Evolutionary conservation across 2,113 vertebrate species (phyloP).

Genomic region (Cichladusa arquata): DNA sequence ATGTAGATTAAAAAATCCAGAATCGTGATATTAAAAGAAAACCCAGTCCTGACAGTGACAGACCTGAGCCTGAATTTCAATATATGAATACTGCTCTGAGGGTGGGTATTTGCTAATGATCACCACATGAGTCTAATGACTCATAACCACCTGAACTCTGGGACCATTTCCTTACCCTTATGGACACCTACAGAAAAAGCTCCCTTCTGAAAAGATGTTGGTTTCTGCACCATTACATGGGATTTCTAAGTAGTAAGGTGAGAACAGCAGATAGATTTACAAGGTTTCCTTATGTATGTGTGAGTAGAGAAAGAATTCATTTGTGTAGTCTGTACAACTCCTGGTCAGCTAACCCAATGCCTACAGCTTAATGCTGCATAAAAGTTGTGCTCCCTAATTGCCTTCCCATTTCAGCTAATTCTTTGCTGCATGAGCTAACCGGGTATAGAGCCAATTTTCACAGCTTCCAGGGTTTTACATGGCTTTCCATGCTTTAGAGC

Average conservation of each 20-base stretch:
- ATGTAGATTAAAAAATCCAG: background rate
- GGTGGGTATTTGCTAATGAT: background rate
- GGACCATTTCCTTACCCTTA: background rate
- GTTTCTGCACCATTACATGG: background rate
- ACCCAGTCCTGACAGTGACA: background rate
- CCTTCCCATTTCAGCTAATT: background rate
- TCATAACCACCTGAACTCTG: background rate
- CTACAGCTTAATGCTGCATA: constrained; percentile 23
- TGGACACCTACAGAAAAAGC: background rate
- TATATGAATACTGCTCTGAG: background rate
- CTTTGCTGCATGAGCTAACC: background rate
- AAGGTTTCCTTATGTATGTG: background rate
- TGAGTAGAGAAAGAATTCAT: background rate
- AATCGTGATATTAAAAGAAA: background rate
- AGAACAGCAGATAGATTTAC: background rate
- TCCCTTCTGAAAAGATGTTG: background rate
- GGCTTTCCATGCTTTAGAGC: background rate
- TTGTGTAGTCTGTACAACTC: background rate
- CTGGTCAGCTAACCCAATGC: background rate
- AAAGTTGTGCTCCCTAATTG: constrained; percentile 24
- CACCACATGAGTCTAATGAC: background rate
- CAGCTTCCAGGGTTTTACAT: background rate
- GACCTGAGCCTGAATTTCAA: background rate
- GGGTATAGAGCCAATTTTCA: background rate
- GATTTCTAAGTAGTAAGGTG: background rate